Evolutionary conservation across 2,797 vertebrate species (phyloP), one percentile per base, ranked within the genome.

Genomic region (Bradypodion ventrale): DNA sequence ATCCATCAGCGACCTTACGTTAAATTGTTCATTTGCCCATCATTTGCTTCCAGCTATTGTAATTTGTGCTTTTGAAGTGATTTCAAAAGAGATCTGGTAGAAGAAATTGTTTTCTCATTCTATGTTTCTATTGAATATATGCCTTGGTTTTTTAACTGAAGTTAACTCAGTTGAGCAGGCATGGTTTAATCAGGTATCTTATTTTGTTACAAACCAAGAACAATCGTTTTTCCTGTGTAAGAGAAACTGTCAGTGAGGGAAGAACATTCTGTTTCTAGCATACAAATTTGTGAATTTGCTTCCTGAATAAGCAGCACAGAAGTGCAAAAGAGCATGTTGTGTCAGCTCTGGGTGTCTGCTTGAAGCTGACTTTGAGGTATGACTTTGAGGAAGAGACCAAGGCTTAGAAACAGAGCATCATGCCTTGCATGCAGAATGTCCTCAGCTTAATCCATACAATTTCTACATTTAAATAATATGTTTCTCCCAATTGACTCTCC

Each of bases 401-500:
- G 9, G 40, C 60, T 63, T 25, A 27, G 29, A 19, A 29, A 42
- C 15, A 63, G 40, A 78, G 76, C 40, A 46, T 56, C 37, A 65
- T 35, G 44, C 32, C 65, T 68, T 66, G 62, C 62, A 66, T 49
- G 77, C 63, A 68, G 44, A 68, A 40, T 37, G 19, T 70, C 37
- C 63, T 15, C 29, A 16, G 44, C 74, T 75, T 32, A 10, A 16
- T 63, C 37, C 19, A 19, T 29, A 15, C 25, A 70, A 70, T 10
- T 73, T 79, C 72, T 68, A 56, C 29, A 66, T 80, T 80, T 75
- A 42, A 85, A 80, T 66, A 56, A 85, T 80, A 62, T 75, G 72
- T 85, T 85, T 75, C 37, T 62, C 8, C 37, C 78, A 68, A 68
- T 72, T 75, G 70, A n/a, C n/a, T 29, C 85, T 85, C 70, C 77